phyloP scores from a whole-genome alignment of 2,888 invertebrate species.

The Morinoia aosen region DNA sequence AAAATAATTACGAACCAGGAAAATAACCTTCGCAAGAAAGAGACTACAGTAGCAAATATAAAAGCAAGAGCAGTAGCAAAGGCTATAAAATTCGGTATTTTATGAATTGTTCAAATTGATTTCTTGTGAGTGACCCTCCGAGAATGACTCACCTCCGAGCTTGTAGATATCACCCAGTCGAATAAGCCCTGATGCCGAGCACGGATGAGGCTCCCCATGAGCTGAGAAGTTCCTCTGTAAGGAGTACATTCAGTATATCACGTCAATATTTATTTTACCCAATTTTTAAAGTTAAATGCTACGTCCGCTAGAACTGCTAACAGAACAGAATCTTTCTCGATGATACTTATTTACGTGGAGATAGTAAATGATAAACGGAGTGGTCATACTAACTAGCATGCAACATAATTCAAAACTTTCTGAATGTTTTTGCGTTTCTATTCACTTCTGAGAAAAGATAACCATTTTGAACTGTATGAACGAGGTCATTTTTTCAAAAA shows the following conservation, averaged over 20 bases:
- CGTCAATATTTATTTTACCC: background rate
- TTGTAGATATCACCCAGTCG: background rate
- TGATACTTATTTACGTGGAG: background rate
- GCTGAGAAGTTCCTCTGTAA: background rate
- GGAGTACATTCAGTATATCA: background rate
- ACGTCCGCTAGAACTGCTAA: background rate
- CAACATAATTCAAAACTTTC: background rate
- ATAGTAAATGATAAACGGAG: background rate
- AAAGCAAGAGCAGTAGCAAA: background rate
- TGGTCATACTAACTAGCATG: background rate
- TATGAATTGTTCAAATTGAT: background rate
- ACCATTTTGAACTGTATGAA: no score
- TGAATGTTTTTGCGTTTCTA: no score
- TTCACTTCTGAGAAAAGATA: no score
- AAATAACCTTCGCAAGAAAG: no score
- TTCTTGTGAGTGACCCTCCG: background rate
- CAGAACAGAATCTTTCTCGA: background rate
- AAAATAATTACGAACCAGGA: no score
- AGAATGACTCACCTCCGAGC: background rate
- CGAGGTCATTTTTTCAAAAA: no score
- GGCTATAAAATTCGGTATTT: background rate
- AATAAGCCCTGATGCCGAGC: background rate
- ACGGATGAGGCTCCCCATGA: background rate
- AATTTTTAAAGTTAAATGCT: background rate
- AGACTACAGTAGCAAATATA: no score